A percentile compares a stretch with the other conserved stretches of the same genome.
Evolutionary conservation across 2,797 vertebrate genomes (phyloP).

Genomic region (Gallirallus australis): DNA sequence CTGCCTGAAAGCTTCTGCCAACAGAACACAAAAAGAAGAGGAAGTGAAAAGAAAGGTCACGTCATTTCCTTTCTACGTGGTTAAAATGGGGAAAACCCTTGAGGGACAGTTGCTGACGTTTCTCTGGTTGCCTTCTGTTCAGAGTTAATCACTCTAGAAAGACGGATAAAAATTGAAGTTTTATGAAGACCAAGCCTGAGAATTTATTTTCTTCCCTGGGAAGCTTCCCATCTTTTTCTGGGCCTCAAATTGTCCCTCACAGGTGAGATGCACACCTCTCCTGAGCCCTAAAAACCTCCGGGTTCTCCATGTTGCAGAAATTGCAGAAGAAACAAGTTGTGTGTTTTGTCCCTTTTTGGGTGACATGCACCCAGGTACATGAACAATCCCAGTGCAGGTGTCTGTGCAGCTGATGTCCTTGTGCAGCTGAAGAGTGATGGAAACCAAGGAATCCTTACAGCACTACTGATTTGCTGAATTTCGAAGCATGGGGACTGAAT

Average conservation of each 20-base stretch:
- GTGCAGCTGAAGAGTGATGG: neutral
- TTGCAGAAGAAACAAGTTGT: neutral
- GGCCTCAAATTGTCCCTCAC: neutral
- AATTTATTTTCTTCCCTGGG: neutral
- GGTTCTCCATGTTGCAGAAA: neutral
- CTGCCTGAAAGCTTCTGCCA: neutral
- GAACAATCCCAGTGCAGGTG: neutral
- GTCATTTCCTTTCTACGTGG: neutral
- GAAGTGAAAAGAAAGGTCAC: neutral
- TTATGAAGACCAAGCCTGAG: neutral
- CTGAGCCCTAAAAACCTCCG: neutral
- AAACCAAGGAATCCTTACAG: neutral
- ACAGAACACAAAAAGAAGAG: neutral
- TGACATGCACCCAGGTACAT: neutral
- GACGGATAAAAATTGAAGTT: neutral
- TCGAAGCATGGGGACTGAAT: neutral
- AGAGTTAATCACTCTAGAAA: neutral
- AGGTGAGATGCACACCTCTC: neutral
- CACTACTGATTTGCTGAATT: neutral
- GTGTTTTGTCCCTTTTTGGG: neutral
- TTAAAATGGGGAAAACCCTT: neutral
- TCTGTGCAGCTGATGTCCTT: neutral
- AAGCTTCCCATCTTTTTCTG: neutral
- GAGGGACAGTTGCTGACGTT: neutral
- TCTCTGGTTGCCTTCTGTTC: neutral